Percentiles rank a stretch among this genome's conserved stretches.
Evolutionary conservation across 2,113 vertebrate genomes (phyloP).

Genomic region (Lophochroa leadbeateri): DNA sequence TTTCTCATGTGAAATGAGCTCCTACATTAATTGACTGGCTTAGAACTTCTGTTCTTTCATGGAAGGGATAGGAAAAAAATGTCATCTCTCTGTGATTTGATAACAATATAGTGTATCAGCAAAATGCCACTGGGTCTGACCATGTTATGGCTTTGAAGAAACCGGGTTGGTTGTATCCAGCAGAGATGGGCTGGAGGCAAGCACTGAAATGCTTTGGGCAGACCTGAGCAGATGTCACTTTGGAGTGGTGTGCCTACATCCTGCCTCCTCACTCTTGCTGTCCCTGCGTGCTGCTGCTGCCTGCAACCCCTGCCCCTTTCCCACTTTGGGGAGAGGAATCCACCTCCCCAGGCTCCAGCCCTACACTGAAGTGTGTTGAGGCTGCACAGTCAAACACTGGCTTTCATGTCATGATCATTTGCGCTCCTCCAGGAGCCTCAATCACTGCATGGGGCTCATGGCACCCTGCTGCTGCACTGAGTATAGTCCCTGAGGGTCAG

Average conservation of each 20-base stretch:
- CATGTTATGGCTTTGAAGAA: neutral
- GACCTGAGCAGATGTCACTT: neutral
- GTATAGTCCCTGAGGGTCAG: fast-evolving
- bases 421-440: neutral
- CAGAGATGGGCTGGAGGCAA: neutral
- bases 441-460: fast-evolving
- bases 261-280: neutral
- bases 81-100: neutral
- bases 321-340: fast-evolving
- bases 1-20: neutral
- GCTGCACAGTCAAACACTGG: neutral
- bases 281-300: neutral
- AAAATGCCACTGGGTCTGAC: neutral
- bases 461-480: fast-evolving
- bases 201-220: neutral
- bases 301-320: neutral
- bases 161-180: no score
- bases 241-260: fast-evolving
- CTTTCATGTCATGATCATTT: fast-evolving
- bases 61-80: neutral
- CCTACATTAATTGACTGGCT: neutral
- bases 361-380: neutral
- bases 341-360: neutral
- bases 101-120: neutral
- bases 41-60: neutral